phyloP scores from a whole-genome alignment of 2,113 vertebrate species.

The Pygoscelis adeliae region DNA sequence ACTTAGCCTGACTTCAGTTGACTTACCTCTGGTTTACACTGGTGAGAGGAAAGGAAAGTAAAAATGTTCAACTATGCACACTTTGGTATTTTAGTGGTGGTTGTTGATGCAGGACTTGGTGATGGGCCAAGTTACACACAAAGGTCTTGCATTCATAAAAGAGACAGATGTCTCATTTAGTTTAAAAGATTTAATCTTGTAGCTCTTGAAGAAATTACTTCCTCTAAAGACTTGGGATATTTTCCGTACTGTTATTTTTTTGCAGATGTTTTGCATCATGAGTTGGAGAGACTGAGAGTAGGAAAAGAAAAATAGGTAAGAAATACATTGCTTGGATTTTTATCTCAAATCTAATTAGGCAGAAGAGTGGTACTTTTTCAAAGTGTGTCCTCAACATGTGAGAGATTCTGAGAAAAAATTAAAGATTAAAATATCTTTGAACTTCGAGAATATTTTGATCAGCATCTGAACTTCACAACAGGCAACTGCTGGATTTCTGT shows the following conservation, averaged over 20 bases:
- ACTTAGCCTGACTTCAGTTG: not conserved
- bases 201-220: not conserved
- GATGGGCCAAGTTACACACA: not conserved
- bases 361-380: not conserved
- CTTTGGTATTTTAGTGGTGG: not conserved
- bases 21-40: not conserved
- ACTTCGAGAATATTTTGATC: not conserved
- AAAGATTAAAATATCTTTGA: not conserved
- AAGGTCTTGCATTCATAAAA: not conserved
- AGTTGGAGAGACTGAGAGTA: not conserved
- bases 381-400: not conserved
- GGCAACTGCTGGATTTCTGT: not conserved
- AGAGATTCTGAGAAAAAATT: not conserved
- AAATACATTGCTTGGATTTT: not conserved
- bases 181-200: not conserved
- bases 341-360: not conserved
- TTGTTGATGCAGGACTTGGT: not conserved
- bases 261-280: not conserved
- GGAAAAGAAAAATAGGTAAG: not conserved
- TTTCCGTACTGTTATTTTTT: not conserved
- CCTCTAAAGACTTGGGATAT: not conserved
- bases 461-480: not conserved
- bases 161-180: not conserved
- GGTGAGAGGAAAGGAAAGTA: not conserved
- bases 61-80: not conserved